Evolutionary conservation across 2,113 vertebrate species (phyloP), one percentile per base, ranked within the genome.

Genomic region (Chloebia gouldiae): DNA sequence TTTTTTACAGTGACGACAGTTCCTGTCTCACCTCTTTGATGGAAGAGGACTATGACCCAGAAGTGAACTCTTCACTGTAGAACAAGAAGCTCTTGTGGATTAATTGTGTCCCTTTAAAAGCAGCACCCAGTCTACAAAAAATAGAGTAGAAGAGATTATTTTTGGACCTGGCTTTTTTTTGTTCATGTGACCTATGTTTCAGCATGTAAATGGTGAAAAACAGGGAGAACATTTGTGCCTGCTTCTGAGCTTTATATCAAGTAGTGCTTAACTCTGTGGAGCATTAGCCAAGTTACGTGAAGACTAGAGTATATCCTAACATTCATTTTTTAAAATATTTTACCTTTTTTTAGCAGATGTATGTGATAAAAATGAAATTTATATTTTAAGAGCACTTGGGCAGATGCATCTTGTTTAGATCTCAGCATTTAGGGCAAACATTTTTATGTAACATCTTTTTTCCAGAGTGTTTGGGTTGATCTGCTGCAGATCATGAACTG

Each of bases 161-260:
- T 97, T 96, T 92, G 72, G 68, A 76, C 51, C 60, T 82, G 42
- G 78, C 71, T 92, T 96, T 95, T 95, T 97, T 88, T 73, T 93
- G 96, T 96, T 94, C 79, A 61, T 95, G 93, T 97, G 95, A 83
- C 88, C 92, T 96, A 77, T 89, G 89, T 94, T 95, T 96, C 88
- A 95, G 94, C 96, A 96, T 97, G 96, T 98, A 97, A 97, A 96
- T 97, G 92, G 97, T 97, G 93, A 97, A 97, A 88, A 96, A 88
- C 95, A 54, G 97, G 97, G 96, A 97, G 95, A 96, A 90, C 93
- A 54, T 89, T 96, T 96, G 96, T 97, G 95, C 91, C 84, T 93
- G 96, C 88, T 92, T 97, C 94, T 97, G 95, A 97, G 95, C 95
- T 97, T 96, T 96, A 86, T 94, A 92, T 95, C 88, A 90, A 93